Base-by-base conservation (phyloP, 2,797 vertebrate species). In the Chaenodraco wilsoni region DNA sequence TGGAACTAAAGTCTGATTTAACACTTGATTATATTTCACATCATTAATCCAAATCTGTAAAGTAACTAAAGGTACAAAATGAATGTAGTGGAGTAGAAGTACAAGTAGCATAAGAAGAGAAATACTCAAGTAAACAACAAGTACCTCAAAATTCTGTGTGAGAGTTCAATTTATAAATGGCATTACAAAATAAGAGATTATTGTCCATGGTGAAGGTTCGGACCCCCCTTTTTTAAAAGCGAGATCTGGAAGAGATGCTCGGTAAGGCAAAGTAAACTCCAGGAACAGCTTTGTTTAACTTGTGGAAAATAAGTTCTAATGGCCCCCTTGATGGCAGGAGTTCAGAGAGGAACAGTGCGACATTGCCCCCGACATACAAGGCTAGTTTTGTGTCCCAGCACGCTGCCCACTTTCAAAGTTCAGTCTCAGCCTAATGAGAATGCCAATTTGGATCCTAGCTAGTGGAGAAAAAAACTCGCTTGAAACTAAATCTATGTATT, bases 161-260 rank as follows among this genome's bases (percentile, higher is more conserved):
- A 27, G 27, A 5, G 27, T 27, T 27, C 4, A 27, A 27, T 5
- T 27, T 27, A 27, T 27, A 27, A 27, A 27, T 27, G 27, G 27
- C 27, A 27, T 27, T 27, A 27, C 27, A 27, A 27, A 27, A 27
- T 27, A 27, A 27, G 27, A 27, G 27, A 27, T 5, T 5, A 5
- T 27, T 27, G 27, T 27, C 27, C 27, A 27, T 27, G 27, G 4
- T 5, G 27, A 27, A 27, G 27, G 27, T 27, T 27, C 27, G 27
- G 27, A n/a, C 27, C 4, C 27, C 27, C 27, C 13, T 98, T 98
- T 89, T 97, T 96, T 93, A 96, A 95, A 81, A 93, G 3, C 16
- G 81, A 0, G 95, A 96, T 44, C 82, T 94, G 78, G 80, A 89
- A 33, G 84, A 87, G 44, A 74, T 92, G 71, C 86, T 94, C 0